Base-by-base conservation (phyloP, 1,140 invertebrate species). In the Bilobella aurantiaca region DNA sequence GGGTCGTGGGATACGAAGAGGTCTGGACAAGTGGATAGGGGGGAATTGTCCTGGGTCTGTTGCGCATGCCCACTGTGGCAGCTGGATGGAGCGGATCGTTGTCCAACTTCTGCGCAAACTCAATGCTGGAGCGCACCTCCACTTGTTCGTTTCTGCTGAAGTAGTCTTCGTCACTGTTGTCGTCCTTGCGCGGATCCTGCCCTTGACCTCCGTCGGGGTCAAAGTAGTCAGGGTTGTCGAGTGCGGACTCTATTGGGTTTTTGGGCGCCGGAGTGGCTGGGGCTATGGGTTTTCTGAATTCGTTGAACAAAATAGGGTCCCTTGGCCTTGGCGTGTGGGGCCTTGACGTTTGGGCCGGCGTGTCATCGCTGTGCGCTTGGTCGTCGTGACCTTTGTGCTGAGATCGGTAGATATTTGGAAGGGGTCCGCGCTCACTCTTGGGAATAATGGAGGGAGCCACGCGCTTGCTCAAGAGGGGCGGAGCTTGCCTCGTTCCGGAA, bases 361-460 rank as follows among this genome's bases (percentile, higher is more conserved):
- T 53, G 18, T 42, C 18, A 12, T 42, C 18, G 18, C 34, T 42
- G 18, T n/a, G 14, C 23, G 49, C 25, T 12, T 42, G 8, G 8
- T 42, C 18, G 18, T 18, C 18, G 18, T 42, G 34, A 42, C 34
- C 18, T 42, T 18, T 23, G 5, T 16, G 47, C 3, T n/a, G 5
- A 23, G 47, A 34, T 12, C 49, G 21, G 25, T 64, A 64, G 3
- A 23, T 8, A 3, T 3, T 1, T 47, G 47, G 47, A 8, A 64
- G 37, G 1, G 66, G 61, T 59, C 53, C 21, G 14, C 66, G 28
- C 31, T 63, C 28, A 12, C 1, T 8, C 27, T 63, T 63, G 42
- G 66, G 66, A 18, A 67, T 49, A 30, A 67, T 63, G 14, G 16
- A 30, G 16, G 66, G 66, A 16, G 47, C 30, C 27, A 58, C 18